Evolutionary conservation across 1,140 invertebrate species (phyloP).

Genomic region (Philopotamus ludificatus): DNA sequence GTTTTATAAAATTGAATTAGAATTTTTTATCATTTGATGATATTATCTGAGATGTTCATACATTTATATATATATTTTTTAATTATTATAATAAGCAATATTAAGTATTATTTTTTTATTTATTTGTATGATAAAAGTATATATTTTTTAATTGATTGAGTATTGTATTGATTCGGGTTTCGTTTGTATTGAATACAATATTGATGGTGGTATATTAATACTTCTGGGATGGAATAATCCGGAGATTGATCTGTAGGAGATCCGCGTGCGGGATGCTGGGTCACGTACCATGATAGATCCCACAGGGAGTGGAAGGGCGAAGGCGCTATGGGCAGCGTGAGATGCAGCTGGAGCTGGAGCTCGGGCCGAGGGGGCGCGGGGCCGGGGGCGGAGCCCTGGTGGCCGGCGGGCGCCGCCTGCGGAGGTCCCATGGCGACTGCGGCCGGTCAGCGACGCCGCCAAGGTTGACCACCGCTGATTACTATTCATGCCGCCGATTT

Average conservation of each 20-base stretch:
- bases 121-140: no score
- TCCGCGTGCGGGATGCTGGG: background rate
- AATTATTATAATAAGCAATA: no score
- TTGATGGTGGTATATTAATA: background rate
- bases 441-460: background rate
- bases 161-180: no score
- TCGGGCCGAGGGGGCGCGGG: slow-evolving; percentile 5
- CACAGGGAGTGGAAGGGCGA: slow-evolving; percentile 37
- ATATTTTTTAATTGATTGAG: no score
- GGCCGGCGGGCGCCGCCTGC: slow-evolving; percentile 5
- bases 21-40: no score
- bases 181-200: background rate
- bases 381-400: background rate
- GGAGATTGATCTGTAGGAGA: background rate
- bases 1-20: no score
- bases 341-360: slow-evolving; percentile 19
- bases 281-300: slow-evolving; percentile 37
- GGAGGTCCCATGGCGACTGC: slow-evolving; percentile 32
- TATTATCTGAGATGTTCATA: no score
- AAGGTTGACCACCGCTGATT: slow-evolving; percentile 18
- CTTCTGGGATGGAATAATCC: background rate
- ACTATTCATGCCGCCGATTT: no score
- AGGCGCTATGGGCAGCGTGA: slow-evolving; percentile 29
- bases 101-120: no score
- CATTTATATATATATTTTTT: no score